These are phyloP conservation scores for Antechinus stuartii DNA, from an alignment of 2,113 vertebrate species.

Conservation along the genomic window DNA sequence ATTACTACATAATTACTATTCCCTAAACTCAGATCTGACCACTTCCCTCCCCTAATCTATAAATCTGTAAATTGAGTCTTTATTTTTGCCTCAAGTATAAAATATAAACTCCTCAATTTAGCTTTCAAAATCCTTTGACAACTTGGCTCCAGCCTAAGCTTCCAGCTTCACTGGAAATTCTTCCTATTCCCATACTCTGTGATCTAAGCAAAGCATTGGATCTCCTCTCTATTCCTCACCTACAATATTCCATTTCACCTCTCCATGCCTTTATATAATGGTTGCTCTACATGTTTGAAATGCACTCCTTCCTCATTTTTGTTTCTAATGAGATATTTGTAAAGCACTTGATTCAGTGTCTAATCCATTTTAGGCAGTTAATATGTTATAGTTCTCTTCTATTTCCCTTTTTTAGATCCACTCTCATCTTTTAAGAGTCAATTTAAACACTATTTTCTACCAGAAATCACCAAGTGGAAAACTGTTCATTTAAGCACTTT, in stretches of 20 bases:
- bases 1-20: background rate
- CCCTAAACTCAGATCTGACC: background rate
- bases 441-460: background rate
- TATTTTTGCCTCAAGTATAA: background rate
- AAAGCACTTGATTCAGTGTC: background rate
- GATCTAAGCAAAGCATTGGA: background rate
- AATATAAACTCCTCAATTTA: background rate
- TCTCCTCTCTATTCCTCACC: background rate
- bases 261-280: background rate
- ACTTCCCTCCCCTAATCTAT: background rate
- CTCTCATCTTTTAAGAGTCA: background rate
- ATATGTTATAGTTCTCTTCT: background rate
- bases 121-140: background rate
- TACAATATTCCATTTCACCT: background rate
- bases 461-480: background rate
- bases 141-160: background rate
- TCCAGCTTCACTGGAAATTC: background rate
- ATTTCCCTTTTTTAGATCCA: background rate
- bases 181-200: background rate
- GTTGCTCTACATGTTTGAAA: background rate
- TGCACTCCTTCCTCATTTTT: background rate
- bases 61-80: background rate
- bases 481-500: background rate
- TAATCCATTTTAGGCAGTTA: background rate
- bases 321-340: background rate